Conservation (phyloP, 2,113 vertebrate genomes). For the Natator depressus region DNA sequence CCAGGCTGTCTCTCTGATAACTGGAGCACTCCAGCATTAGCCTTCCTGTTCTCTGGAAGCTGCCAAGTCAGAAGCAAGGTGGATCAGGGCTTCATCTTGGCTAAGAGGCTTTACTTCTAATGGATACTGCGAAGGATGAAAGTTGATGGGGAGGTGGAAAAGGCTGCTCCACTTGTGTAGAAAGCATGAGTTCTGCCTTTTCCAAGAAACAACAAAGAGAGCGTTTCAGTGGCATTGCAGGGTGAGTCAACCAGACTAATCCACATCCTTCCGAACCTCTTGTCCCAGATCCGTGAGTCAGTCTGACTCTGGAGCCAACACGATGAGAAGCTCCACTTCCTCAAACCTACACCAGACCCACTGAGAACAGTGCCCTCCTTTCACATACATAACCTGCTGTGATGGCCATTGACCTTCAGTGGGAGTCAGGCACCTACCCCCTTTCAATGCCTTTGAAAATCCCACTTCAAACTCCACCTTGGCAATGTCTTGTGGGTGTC, state of each 20-base stretch:
- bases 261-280: neutral
- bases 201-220: neutral
- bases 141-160: neutral
- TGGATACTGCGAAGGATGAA: neutral
- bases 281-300: neutral
- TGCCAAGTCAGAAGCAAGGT: neutral
- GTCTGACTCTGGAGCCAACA: neutral
- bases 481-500: neutral
- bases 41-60: neutral
- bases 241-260: neutral
- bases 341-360: neutral
- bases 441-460: neutral
- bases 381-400: neutral
- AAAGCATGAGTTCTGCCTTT: neutral
- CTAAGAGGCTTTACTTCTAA: neutral
- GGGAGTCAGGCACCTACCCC: neutral
- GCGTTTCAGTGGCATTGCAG: neutral
- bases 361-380: neutral
- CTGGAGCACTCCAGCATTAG: neutral
- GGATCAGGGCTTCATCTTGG: neutral
- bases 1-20: neutral
- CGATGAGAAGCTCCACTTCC: neutral
- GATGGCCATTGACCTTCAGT: neutral
- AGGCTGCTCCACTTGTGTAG: neutral
- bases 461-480: neutral